Evolutionary conservation across 2,797 vertebrate genomes (phyloP).

Genomic region (Pristis pectinata): DNA sequence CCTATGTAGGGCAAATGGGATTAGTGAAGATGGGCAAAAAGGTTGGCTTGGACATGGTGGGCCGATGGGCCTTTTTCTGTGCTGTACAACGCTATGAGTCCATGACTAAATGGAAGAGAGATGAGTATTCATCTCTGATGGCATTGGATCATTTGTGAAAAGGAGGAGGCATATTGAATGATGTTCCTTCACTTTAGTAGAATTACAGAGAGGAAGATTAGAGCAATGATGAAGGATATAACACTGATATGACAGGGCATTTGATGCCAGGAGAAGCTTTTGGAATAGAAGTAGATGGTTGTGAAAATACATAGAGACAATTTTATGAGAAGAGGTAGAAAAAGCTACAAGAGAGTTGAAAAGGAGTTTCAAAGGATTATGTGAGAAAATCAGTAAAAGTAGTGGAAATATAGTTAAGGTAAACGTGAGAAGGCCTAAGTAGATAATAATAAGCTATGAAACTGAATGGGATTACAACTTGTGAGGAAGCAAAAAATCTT

Average conservation of each 20-base stretch:
- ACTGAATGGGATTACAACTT: too few species aligned
- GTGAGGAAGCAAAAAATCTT: too few species aligned
- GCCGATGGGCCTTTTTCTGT: too few species aligned
- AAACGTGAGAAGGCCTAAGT: background rate
- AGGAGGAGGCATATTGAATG: background rate
- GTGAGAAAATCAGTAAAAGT: background rate
- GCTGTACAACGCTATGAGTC: too few species aligned
- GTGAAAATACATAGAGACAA: background rate
- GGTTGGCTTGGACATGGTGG: too few species aligned
- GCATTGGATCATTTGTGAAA: background rate
- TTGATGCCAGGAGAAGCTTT: background rate
- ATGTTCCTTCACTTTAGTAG: background rate
- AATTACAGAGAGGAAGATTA: background rate
- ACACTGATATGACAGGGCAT: background rate
- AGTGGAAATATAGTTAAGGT: background rate
- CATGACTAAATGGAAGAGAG: background rate
- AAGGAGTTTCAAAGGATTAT: background rate
- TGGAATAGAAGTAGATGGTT: background rate
- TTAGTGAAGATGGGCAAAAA: too few species aligned
- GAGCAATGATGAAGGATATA: background rate
- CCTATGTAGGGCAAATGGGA: too few species aligned
- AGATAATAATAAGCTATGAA: background rate
- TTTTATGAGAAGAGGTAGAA: background rate
- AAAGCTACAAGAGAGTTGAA: background rate
- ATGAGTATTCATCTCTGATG: background rate